Conservation (phyloP, 2,888 invertebrate species). For the Drosophila hamatofila region DNA sequence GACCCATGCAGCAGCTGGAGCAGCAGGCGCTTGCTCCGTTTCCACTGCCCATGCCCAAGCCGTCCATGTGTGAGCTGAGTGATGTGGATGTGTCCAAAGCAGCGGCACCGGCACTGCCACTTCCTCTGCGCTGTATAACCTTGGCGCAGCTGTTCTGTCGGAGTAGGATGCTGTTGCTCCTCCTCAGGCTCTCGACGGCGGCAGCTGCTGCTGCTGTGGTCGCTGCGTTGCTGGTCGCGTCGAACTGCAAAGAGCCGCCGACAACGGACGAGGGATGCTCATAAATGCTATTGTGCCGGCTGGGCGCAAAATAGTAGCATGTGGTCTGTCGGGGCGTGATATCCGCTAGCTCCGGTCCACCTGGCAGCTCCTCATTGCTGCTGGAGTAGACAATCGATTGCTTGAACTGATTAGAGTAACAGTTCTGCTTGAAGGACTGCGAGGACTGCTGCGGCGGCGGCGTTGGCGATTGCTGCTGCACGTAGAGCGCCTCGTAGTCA, state of each 20-base stretch:
- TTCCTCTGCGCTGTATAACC: slow-evolving; percentile 80
- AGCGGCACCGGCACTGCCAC: slow-evolving; percentile 67
- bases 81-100: slow-evolving; percentile 78
- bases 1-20: slow-evolving; percentile 83
- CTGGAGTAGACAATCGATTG: slow-evolving; percentile 83
- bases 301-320: slow-evolving; percentile 83
- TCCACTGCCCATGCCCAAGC: slow-evolving; percentile 74
- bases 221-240: slow-evolving; percentile 69
- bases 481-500: slow-evolving; percentile 85
- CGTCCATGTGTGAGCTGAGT: slow-evolving; percentile 81
- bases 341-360: slow-evolving; percentile 56
- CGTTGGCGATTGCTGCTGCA: slow-evolving; percentile 59
- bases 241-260: slow-evolving; percentile 81
- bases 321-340: slow-evolving; percentile 74
- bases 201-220: slow-evolving; percentile 82
- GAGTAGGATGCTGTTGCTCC: slow-evolving; percentile 83
- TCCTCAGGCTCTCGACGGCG: slow-evolving; percentile 82
- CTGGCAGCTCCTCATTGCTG: slow-evolving; percentile 82
- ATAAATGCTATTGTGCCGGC: slow-evolving; percentile 84
- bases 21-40: slow-evolving; percentile 78
- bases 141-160: slow-evolving; percentile 84
- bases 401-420: slow-evolving; percentile 83
- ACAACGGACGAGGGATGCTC: slow-evolving; percentile 83
- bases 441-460: slow-evolving; percentile 28
- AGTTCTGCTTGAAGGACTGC: slow-evolving; percentile 81